Percentiles rank a stretch among this genome's conserved stretches.
These are phyloP conservation scores for Furcula furcula DNA, from an alignment of 2,888 invertebrate species.

Conservation along the genomic window DNA sequence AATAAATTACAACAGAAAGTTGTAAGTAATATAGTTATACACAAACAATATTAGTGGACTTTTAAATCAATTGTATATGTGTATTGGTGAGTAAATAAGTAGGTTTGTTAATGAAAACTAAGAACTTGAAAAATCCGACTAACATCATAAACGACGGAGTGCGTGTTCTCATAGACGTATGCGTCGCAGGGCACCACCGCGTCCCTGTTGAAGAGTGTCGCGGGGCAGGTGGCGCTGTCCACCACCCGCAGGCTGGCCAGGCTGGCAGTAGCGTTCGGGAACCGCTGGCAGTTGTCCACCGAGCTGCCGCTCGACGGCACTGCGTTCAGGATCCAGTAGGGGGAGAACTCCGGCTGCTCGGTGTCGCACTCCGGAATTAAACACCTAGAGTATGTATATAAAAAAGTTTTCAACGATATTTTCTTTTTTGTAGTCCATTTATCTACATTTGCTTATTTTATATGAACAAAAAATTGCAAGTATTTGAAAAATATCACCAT, in stretches of 20 bases:
- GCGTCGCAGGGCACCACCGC: constrained; percentile 38
- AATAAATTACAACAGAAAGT: no score
- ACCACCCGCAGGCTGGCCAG: constrained; percentile 7
- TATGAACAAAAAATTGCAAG: no score
- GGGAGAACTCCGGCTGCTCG: constrained; percentile 41
- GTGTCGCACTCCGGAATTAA: constrained; percentile 53
- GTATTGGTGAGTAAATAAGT: neutral
- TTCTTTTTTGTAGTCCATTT: no score
- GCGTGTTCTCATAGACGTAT: constrained; percentile 51
- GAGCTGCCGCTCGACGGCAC: constrained; percentile 51
- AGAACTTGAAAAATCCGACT: constrained; percentile 28
- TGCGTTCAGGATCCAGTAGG: constrained; percentile 69
- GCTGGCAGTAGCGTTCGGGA: constrained; percentile 21
- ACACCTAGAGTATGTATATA: constrained; percentile 50
- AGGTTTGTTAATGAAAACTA: neutral
- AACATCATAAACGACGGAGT: constrained; percentile 63
- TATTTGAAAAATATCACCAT: no score
- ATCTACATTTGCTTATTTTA: no score
- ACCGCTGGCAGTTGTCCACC: constrained; percentile 72
- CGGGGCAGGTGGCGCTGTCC: constrained; percentile 39
- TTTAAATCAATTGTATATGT: no score
- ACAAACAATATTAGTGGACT: no score
- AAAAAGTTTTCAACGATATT: no score
- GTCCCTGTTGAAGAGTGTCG: constrained; percentile 43
- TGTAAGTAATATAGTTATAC: no score